These are phyloP conservation scores for Phyto melanocephala DNA, from an alignment of 2,888 invertebrate genomes.

Conservation along the genomic window DNA sequence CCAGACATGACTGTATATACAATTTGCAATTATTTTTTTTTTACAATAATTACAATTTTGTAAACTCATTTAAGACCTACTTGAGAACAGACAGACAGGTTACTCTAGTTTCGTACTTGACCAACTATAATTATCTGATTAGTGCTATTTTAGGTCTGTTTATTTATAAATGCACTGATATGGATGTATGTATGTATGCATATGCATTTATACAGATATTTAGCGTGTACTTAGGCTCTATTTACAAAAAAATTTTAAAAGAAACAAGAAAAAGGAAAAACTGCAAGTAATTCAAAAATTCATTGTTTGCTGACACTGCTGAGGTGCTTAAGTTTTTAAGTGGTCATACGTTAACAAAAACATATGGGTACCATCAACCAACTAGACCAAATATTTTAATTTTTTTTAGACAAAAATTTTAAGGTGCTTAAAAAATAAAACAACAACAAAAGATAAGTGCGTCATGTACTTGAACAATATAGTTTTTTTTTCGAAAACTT, in stretches of 20 bases:
- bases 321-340: constrained; percentile 53
- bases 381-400: constrained; percentile 26
- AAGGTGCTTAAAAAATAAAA: constrained; percentile 38
- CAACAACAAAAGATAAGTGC: constrained; percentile 3
- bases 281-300: constrained; percentile 39
- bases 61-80: too few relatives aligned
- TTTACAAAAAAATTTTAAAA: too few relatives aligned
- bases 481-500: constrained; percentile 9
- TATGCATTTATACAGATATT: too few relatives aligned
- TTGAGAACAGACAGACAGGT: neutral
- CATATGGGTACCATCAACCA: constrained; percentile 37
- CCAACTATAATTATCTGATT: constrained; percentile 31
- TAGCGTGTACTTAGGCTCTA: too few relatives aligned
- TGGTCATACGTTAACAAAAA: constrained; percentile 39
- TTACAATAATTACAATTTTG: too few relatives aligned
- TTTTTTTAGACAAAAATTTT: constrained; percentile 18
- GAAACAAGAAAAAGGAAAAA: constrained; percentile 6
- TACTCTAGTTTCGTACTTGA: neutral
- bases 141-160: neutral
- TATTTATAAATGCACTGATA: too few relatives aligned
- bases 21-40: too few relatives aligned
- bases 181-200: too few relatives aligned
- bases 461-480: constrained; percentile 38
- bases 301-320: constrained; percentile 57
- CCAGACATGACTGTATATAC: too few relatives aligned